phyloP scores from a whole-genome alignment of 2,888 invertebrate genomes.

The Hyalella azteca region DNA sequence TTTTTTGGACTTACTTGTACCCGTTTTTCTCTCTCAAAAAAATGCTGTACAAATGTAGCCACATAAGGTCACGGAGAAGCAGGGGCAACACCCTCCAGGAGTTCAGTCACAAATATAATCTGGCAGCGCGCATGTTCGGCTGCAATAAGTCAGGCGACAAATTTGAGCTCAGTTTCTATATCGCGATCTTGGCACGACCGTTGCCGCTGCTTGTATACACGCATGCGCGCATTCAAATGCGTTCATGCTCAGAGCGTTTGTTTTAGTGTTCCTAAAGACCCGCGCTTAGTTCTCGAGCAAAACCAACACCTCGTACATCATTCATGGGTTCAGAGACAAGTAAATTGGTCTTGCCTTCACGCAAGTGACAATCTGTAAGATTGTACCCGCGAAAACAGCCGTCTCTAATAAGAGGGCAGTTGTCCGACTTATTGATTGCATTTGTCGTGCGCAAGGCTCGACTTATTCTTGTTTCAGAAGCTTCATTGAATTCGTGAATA shows the following conservation, averaged over 20 bases:
- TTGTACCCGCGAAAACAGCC: conserved; percentile 24
- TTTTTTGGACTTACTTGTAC: no score
- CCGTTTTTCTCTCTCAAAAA: no score
- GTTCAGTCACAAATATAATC: no score
- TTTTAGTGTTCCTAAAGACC: conserved; percentile 12
- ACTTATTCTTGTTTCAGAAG: not conserved
- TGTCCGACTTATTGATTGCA: conserved; percentile 7
- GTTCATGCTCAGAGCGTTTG: not conserved
- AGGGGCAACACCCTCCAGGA: no score
- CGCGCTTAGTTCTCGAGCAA: not conserved
- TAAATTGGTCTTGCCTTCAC: conserved; percentile 1
- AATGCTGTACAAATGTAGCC: no score
- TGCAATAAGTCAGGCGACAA: conserved; percentile 13
- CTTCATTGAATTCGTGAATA: conserved; percentile 24
- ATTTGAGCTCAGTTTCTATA: not conserved
- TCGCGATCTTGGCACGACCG: not conserved
- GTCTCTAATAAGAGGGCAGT: conserved; percentile 19
- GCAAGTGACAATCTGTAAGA: conserved; percentile 30
- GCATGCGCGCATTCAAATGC: no score
- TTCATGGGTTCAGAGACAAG: conserved; percentile 18
- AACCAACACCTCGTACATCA: conserved; percentile 33
- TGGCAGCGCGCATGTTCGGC: not conserved
- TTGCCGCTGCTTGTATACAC: no score
- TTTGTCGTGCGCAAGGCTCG: not conserved
- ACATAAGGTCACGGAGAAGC: no score